A percentile compares a stretch with the other conserved stretches of the same genome.
These are phyloP conservation scores for Plagodis pulveraria DNA, from an alignment of 2,888 invertebrate species.

Conservation along the genomic window DNA sequence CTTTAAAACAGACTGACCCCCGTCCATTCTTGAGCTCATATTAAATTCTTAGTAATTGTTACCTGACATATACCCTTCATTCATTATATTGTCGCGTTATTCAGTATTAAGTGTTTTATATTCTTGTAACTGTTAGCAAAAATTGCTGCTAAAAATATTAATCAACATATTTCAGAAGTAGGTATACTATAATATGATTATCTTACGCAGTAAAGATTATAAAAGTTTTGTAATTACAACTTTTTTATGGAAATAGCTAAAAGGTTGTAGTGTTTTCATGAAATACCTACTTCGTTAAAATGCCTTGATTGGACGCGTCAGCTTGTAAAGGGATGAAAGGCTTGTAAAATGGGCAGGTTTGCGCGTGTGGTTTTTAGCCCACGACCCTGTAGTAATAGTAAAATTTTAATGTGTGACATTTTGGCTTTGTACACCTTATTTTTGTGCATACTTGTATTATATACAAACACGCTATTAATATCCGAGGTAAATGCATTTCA, in stretches of 20 bases:
- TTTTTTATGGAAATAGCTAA: too few relatives aligned
- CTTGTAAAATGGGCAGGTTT: constrained; percentile 22
- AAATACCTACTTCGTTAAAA: not conserved
- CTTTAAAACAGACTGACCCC: not conserved
- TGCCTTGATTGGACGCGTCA: constrained; percentile 8
- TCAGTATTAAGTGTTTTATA: too few relatives aligned
- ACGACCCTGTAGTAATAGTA: not conserved
- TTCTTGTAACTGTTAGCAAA: too few relatives aligned
- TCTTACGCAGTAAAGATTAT: too few relatives aligned
- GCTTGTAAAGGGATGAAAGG: constrained; percentile 17
- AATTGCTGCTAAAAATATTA: too few relatives aligned
- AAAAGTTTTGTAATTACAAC: too few relatives aligned
- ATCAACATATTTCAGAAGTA: too few relatives aligned
- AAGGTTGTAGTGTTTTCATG: not conserved
- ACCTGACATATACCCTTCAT: too few relatives aligned
- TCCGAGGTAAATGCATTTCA: constrained; percentile 15
- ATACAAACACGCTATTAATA: constrained; percentile 9
- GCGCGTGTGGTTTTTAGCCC: constrained; percentile 26
- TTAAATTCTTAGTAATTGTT: too few relatives aligned
- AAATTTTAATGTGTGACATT: constrained; percentile 19
- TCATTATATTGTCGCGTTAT: too few relatives aligned
- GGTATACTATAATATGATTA: too few relatives aligned
- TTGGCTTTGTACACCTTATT: constrained; percentile 2
- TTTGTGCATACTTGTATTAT: constrained; percentile 3
- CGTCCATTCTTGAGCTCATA: too few relatives aligned